Evolutionary conservation across 2,113 vertebrate genomes (phyloP), one percentile per base, ranked within the genome.

Genomic region (Tenebrosternarchus preto): DNA sequence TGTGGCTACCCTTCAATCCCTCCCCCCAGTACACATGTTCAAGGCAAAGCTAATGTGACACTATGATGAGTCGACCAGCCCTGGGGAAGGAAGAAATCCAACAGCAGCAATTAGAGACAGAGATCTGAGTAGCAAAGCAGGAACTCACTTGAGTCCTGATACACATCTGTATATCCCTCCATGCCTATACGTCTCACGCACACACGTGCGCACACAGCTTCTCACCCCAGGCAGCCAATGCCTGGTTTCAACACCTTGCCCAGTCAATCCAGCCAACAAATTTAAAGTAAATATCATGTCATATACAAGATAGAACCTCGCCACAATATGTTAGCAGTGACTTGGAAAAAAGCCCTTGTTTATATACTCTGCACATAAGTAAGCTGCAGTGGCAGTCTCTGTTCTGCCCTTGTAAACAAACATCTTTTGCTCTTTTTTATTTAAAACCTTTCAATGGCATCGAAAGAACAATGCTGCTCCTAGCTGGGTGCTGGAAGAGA

Each of bases 61-160:
- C 43, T 20, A 73, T 56, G 80, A 84, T 76, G 83, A 75, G 55
- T 24, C 57, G 25, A 71, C 50, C 60, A 59, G 70, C 69, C n/a
- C 59, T 55, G 66, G 33, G 80, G 71, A 82, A 72, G 76, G 71
- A 80, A 79, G 59, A 56, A 63, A 81, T 81, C 80, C 39, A 67
- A 80, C 71, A 74, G 69, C 53, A 64, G 53, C 64, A 53, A 82
- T 85, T 71, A 82, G 31, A 77, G 59, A 27, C 59, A 66, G 63
- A 27, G 31, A 70, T 27, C 50, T 2, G 15, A 64, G n/a, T 33
- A 68, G 64, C 20, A 67, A 43, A 53, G 29, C 2, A 9, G 25
- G 20, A 33, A 68, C 15, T n/a, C n/a, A n/a, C n/a, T n/a, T n/a
- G n/a, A n/a, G n/a, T n/a, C n/a, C n/a, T 68, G 53, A 78, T 43